A percentile compares a stretch with the other conserved stretches of the same genome.
These are phyloP conservation scores for Paramisgurnus dabryanus DNA, from an alignment of 2,113 vertebrate species.

Conservation along the genomic window DNA sequence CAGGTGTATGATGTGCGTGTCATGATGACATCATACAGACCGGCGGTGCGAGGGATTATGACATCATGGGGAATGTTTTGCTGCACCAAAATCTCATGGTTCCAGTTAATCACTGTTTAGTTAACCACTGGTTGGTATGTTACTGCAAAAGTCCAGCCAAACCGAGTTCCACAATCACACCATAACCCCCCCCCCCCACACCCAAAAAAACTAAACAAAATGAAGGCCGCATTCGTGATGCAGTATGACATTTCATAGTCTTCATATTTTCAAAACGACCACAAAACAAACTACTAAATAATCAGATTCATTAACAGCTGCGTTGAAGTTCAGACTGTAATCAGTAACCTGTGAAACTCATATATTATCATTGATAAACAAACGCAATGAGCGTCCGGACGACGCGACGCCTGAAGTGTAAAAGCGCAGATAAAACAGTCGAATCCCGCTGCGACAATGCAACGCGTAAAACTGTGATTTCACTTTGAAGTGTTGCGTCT, in stretches of 20 bases:
- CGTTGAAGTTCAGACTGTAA: background rate
- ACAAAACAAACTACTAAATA: background rate
- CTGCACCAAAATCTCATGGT: constrained; percentile 26
- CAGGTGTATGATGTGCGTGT: constrained; percentile 39
- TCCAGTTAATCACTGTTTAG: constrained; percentile 3
- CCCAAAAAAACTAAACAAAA: background rate
- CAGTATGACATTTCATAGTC: constrained; percentile 46
- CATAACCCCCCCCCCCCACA: background rate
- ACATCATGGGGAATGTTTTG: constrained; percentile 43
- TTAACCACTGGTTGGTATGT: constrained; percentile 24
- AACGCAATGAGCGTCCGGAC: background rate
- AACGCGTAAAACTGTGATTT: background rate
- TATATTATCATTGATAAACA: background rate
- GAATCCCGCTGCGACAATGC: constrained; percentile 10
- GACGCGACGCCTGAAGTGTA: background rate
- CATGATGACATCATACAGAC: constrained; percentile 33
- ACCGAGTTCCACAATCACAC: background rate
- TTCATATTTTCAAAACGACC: too few species aligned
- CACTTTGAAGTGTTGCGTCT: constrained; percentile 6
- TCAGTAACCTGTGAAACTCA: background rate
- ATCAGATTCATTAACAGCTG: background rate
- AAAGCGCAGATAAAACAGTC: background rate
- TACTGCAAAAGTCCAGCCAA: background rate
- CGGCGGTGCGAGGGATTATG: background rate
- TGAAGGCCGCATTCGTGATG: constrained; percentile 58